Evolutionary conservation across 2,888 invertebrate genomes (phyloP), one percentile per base, ranked within the genome.

Genomic region (Drosophila macrothrix): DNA sequence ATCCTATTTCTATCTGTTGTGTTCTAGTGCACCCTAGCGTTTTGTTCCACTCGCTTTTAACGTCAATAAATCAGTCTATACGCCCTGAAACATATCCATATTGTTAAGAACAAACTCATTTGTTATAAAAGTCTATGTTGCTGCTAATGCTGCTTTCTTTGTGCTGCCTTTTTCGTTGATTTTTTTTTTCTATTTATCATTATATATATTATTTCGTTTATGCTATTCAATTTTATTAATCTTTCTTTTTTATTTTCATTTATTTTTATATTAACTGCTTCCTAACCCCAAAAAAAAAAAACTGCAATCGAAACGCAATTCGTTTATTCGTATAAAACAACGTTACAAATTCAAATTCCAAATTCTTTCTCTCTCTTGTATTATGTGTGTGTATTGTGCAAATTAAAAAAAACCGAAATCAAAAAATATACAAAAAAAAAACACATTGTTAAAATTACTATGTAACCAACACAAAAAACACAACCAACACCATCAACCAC

Each of bases 331-430:
- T 64, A 60, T 54, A 58, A 75, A 71, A 55, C 58, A 70, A 82
- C 58, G 68, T 76, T 79, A 41, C 56, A 86, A 80, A 74, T 61
- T 60, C 58, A 75, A 78, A 85, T 78, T 75, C 90, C 68, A 91
- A 90, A 90, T 90, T 83, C 80, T 84, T n/a, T n/a, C 66, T 87
- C 70, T 83, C 63, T 86, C 71, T 88, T 88, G 86, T 90, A 88
- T 69, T 89, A 83, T 88, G 77, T 84, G 88, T 85, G 77, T 81
- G 76, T 81, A 67, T 50, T 83, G 66, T 80, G 78, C 70, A 76
- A 68, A 71, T 71, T 70, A 70, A 70, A 70, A 70, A 69, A 55
- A 70, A 80, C 59, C 63, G 39, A 70, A 65, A 67, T 55, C 56
- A 62, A 76, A 68, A 55, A 39, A 33, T 33, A 66, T 63, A 68